Evolutionary conservation across 1,140 invertebrate species (phyloP).

Genomic region (Zeugodacus cucurbitae): DNA sequence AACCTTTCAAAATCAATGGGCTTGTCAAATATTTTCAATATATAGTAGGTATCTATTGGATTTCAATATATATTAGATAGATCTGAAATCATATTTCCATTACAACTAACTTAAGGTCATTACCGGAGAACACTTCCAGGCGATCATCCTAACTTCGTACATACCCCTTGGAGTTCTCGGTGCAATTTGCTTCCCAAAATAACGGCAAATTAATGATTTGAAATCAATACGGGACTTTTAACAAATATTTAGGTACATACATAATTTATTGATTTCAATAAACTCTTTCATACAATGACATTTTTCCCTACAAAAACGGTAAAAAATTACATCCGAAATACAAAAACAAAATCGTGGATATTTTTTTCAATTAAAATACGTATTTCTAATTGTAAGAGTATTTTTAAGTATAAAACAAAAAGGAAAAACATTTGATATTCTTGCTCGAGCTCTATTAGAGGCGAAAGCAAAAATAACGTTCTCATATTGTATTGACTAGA

Average conservation of each 20-base stretch:
- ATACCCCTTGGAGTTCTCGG: no score
- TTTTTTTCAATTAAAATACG: constrained; percentile 31
- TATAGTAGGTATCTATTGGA: no score
- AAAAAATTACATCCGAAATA: constrained; percentile 28
- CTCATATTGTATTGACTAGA: constrained; percentile 64
- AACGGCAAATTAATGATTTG: no score
- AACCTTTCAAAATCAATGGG: no score
- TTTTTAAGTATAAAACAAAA: constrained; percentile 42
- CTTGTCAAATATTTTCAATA: no score
- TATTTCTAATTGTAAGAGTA: constrained; percentile 57
- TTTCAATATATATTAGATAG: no score
- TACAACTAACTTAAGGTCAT: no score
- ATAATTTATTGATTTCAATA: constrained; percentile 27
- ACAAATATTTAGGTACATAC: constrained; percentile 14
- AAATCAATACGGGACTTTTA: neutral
- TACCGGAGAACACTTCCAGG: no score
- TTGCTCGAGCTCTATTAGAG: constrained; percentile 41
- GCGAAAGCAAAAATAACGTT: constrained; percentile 51
- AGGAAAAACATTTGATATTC: constrained; percentile 25
- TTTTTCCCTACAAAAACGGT: neutral
- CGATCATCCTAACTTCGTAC: no score
- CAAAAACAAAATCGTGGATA: constrained; percentile 33
- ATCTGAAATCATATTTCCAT: no score
- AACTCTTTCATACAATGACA: constrained; percentile 35
- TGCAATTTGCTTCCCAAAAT: no score